Percentiles rank a stretch among this genome's conserved stretches.
Conservation (phyloP, 2,797 vertebrate species). For the Lophotriccus pileatus region DNA sequence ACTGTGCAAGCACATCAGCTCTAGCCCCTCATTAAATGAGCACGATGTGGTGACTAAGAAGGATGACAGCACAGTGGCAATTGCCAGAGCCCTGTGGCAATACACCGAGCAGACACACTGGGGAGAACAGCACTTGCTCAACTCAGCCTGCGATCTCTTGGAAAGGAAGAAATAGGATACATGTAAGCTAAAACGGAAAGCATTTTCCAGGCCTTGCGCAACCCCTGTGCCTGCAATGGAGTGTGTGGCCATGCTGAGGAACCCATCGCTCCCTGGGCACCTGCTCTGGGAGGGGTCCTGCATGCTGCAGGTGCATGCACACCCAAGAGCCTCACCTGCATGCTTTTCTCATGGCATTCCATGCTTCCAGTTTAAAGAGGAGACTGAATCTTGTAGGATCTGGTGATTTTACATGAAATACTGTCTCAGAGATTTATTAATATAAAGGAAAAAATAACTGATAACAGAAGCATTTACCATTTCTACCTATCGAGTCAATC, state of each 20-base stretch:
- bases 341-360: background rate
- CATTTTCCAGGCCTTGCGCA: background rate
- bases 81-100: background rate
- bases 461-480: background rate
- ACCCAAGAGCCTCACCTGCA: background rate
- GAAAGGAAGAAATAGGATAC: background rate
- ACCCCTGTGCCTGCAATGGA: background rate
- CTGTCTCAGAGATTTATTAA: background rate
- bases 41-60: background rate
- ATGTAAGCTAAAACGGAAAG: background rate
- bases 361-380: background rate
- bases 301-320: accelerated
- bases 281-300: background rate
- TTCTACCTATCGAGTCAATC: background rate
- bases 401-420: background rate
- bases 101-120: accelerated
- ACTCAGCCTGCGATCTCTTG: background rate
- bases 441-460: background rate
- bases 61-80: background rate
- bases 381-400: background rate
- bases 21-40: background rate
- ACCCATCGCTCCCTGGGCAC: accelerated
- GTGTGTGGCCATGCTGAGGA: accelerated
- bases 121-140: background rate
- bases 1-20: background rate